Conservation (phyloP, 2,888 invertebrate species). For the Lamproptera curius region DNA sequence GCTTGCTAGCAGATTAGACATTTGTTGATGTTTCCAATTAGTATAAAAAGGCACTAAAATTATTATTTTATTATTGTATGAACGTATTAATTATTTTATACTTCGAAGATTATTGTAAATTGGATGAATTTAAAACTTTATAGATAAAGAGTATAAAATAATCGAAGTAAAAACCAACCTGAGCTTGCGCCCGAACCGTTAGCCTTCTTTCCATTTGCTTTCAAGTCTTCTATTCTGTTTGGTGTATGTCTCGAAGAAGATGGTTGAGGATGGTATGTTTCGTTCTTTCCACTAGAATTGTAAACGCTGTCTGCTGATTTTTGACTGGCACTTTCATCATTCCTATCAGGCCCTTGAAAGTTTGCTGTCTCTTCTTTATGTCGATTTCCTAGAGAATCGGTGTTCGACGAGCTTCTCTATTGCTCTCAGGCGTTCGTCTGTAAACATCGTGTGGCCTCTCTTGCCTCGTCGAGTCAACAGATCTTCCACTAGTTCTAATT, state of each 20-base stretch:
- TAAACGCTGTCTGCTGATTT: conserved; percentile 78
- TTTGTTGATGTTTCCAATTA: too few relatives aligned
- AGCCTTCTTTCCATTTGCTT: conserved; percentile 66
- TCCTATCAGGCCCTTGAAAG: conserved; percentile 44
- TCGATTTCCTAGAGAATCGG: conserved; percentile 58
- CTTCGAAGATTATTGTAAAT: too few relatives aligned
- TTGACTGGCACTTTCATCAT: conserved; percentile 67
- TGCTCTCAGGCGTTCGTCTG: conserved; percentile 61
- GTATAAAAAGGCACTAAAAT: too few relatives aligned
- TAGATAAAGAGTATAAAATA: too few relatives aligned
- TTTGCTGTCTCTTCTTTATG: conserved; percentile 53
- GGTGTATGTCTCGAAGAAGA: conserved; percentile 71
- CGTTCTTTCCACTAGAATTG: conserved; percentile 70
- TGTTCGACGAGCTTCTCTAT: conserved; percentile 46
- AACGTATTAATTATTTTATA: too few relatives aligned
- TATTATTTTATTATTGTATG: too few relatives aligned
- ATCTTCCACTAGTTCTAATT: conserved; percentile 65
- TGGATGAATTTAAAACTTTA: too few relatives aligned
- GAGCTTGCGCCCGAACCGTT: conserved; percentile 81
- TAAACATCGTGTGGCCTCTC: conserved; percentile 51
- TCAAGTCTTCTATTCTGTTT: conserved; percentile 69
- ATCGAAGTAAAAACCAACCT: too few relatives aligned
- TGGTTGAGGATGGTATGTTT: conserved; percentile 61
- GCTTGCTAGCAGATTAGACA: too few relatives aligned
- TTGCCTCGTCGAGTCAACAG: conserved; percentile 52